A percentile compares a stretch with the other conserved stretches of the same genome.
Conservation (phyloP, 2,888 invertebrate genomes). For the Patella ulyssiponensis region DNA sequence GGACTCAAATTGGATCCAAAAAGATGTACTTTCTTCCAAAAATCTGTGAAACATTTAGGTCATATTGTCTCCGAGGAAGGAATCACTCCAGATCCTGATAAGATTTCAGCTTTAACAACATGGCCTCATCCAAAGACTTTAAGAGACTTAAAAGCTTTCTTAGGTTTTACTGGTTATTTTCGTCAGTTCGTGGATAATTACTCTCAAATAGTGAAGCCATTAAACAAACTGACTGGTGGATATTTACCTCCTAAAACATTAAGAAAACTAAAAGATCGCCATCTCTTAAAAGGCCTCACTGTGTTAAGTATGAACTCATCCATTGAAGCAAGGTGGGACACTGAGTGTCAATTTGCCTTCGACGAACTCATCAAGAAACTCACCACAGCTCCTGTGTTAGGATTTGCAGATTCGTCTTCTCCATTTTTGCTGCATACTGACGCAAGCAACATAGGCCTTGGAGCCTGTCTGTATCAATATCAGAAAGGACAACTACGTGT, state of each 20-base stretch:
- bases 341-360: neutral
- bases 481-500: conserved; percentile 27
- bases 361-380: neutral
- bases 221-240: neutral
- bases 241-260: neutral
- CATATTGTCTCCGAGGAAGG: neutral
- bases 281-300: neutral
- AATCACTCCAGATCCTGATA: conserved; percentile 6
- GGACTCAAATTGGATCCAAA: conserved; percentile 18
- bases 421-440: neutral
- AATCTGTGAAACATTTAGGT: conserved; percentile 13
- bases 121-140: neutral
- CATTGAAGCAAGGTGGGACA: neutral
- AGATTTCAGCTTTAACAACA: neutral
- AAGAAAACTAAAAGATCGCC: neutral
- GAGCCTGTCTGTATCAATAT: conserved; percentile 35
- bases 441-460: conserved; percentile 14
- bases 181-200: neutral
- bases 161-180: neutral
- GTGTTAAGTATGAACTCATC: neutral
- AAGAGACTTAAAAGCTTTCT: neutral
- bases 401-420: neutral
- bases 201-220: conserved; percentile 4
- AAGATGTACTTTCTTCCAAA: conserved; percentile 12
- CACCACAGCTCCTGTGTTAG: neutral